Conservation (phyloP, 2,888 invertebrate genomes). For the Leptopterna dolabrata region DNA sequence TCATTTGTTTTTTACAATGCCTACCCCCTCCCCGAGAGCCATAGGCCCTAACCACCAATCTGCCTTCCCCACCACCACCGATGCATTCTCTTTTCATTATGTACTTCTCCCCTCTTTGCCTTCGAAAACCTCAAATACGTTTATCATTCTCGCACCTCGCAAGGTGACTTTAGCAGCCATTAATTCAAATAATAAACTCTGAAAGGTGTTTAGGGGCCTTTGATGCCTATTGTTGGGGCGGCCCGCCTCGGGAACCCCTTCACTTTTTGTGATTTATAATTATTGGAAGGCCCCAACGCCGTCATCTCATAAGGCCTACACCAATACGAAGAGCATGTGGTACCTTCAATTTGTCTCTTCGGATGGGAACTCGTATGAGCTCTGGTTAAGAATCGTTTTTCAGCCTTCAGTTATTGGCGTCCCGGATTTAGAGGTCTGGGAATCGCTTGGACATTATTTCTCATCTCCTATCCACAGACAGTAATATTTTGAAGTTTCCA, state of each 20-base stretch:
- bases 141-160: conserved; percentile 43
- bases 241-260: conserved; percentile 4
- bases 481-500: conserved; percentile 4
- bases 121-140: conserved; percentile 34
- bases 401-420: conserved; percentile 24
- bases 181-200: conserved; percentile 47
- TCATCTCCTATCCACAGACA: not conserved
- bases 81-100: conserved; percentile 34
- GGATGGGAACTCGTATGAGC: conserved; percentile 22
- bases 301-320: conserved; percentile 16
- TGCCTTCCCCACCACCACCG: not conserved
- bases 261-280: conserved; percentile 50
- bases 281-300: conserved; percentile 39
- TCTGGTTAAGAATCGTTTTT: conserved; percentile 31
- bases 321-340: conserved; percentile 23
- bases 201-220: conserved; percentile 42
- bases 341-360: conserved; percentile 46
- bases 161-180: conserved; percentile 32
- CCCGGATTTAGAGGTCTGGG: conserved; percentile 7
- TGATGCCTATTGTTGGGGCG: conserved; percentile 29
- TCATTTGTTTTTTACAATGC: conserved; percentile 52
- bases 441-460: conserved; percentile 2
- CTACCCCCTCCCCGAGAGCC: not conserved
- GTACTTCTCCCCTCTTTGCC: not conserved
- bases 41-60: conserved; percentile 17